Evolutionary conservation across 1,140 invertebrate genomes (phyloP).

Genomic region (Hesperophylax magnus): DNA sequence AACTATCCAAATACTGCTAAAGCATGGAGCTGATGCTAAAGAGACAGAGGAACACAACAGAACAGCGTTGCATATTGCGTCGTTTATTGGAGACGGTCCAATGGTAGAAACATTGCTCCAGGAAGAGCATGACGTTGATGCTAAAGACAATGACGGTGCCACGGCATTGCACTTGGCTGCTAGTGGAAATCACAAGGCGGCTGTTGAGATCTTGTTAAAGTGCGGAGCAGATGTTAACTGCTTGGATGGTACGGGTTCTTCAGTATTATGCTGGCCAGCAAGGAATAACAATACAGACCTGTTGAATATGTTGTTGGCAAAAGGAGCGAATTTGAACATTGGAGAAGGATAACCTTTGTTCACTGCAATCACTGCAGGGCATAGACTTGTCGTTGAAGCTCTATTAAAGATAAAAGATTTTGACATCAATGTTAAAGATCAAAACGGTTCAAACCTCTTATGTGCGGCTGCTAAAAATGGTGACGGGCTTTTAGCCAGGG

Average conservation of each 20-base stretch:
- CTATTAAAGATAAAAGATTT: background rate
- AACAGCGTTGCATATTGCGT: conserved; percentile 1
- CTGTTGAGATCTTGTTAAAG: background rate
- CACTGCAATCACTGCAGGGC: background rate
- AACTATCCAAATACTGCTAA: background rate
- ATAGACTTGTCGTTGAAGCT: background rate
- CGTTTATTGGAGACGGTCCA: background rate
- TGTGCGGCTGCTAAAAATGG: background rate
- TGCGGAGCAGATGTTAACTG: background rate
- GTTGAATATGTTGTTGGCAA: background rate
- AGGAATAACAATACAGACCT: background rate
- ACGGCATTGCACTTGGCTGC: background rate
- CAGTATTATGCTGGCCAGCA: background rate
- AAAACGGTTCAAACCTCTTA: background rate
- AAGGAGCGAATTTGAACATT: conserved; percentile 4
- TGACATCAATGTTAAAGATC: background rate
- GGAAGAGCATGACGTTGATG: background rate
- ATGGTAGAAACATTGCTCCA: background rate
- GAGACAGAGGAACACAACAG: background rate
- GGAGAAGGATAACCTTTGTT: background rate
- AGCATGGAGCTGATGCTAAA: background rate
- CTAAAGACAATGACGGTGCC: background rate
- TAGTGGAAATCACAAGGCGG: background rate
- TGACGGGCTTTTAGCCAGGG: background rate
- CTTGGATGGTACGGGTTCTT: background rate